Evolutionary conservation across 2,888 invertebrate species (phyloP), one percentile per base, ranked within the genome.

Genomic region (Poecilus cupreus): DNA sequence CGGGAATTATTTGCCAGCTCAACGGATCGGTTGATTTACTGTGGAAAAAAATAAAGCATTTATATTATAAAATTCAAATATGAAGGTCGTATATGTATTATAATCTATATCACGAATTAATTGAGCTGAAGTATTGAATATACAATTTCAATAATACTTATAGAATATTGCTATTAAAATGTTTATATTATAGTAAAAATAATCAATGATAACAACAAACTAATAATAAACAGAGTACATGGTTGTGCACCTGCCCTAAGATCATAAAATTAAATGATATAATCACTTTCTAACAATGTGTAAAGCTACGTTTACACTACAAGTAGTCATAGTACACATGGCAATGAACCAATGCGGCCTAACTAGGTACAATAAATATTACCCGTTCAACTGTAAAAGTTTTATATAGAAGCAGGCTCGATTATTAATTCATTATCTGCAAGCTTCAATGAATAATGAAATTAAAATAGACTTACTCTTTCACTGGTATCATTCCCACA

Each of bases 401-500:
- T 20, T 54, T 54, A 54, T 54, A 54, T 54, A 78, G 37, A 57
- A 32, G 49, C 75, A 16, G 43, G 32, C 46, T n/a, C 10, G 32
- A 32, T 10, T 60, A 70, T 49, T 24, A 78, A 32, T 49, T 78
- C 32, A 78, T 78, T 70, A 70, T 26, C 2, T 26, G 16, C 37
- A 32, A 8, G 57, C 39, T 11, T 74, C 54, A 82, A 78, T 57
- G 74, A 81, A 80, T 78, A 77, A 82, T 82, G 49, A 79, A 80
- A 80, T 79, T 77, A 74, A 68, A 79, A 79, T 68, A 26, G 88
- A 95, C 97, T 96, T 91, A 97, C 97, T 97, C 96, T 93, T 96
- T 96, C 39, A 96, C 94, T 82, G 97, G 97, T 87, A 98, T 92
- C 96, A 97, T 97, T 84, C 97, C 97, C 85, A 97, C 96, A 91